Evolutionary conservation across 1,140 invertebrate species (phyloP), one percentile per base, ranked within the genome.

Genomic region (Nymphalis io): DNA sequence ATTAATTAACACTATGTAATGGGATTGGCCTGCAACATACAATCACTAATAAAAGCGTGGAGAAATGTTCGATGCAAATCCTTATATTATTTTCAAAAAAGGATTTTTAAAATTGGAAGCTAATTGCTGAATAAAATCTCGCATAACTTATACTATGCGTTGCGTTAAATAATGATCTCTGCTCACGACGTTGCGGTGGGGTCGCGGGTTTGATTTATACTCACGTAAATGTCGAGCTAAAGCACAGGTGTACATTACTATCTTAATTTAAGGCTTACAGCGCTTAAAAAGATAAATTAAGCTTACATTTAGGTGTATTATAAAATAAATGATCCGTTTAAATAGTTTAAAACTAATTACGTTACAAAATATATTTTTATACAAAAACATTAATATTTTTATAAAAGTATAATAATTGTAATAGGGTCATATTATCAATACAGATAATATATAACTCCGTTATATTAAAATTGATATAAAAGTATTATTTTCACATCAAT

Each of bases 211-310:
- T 80, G 72, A 81, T 81, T 79, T 77, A 81, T 72, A 46, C 16
- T 39, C 58, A 18, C 64, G 60, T 55, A 75, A 75, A 76, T 72
- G 73, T 63, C 59, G 20, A 40, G 57, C 46, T 48, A 72, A 71
- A 70, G 65, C 70, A 66, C 75, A 82, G 76, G 80, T 82, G 78
- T 72, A 67, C 60, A 63, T 73, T 73, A 73, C 71, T 69, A 61
- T 64, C 62, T 70, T 70, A 60, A 70, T 70, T 70, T 70, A 18
- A 11, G 55, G 40, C 66, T 59, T n/a, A 39, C 39, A 33, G 51
- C 33, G 40, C 48, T 60, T 59, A 51, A 55, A 63, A 18, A 16
- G 10, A 20, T 12, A 51, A 16, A 10, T 51, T 21, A 21, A 33
- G 5, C 27, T 8, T 18, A 46, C 1, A 46, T 8, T 10, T 8